Evolutionary conservation across 2,113 vertebrate species (phyloP), one percentile per base, ranked within the genome.

Genomic region (Cebus imitator): DNA sequence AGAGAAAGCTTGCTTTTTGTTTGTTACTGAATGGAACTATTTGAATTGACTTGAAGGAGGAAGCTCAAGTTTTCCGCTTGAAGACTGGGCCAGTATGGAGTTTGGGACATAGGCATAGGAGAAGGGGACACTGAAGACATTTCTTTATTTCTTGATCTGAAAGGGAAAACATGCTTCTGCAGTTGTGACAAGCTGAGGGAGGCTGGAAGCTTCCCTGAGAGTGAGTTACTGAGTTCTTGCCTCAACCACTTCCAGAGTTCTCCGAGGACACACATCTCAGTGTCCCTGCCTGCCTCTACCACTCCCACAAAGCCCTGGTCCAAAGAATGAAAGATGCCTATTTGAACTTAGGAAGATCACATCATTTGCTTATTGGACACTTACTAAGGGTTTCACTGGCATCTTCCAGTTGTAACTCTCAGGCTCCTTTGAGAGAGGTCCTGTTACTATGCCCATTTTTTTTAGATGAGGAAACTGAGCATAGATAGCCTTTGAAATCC

Each of bases 401-500:
- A 11, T 55, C 18, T 80, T 83, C 68, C 16, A 25, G 5, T 70
- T 90, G 6, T 10, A 48, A 30, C 81, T 78, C 66, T 72, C 75
- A 52, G 35, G 1, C 18, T 58, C 12, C 48, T 50, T 50, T 70
- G 50, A 84, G 18, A 23, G 55, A 76, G 43, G 13, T 58, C n/a
- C 76, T 87, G 8, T 32, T 35, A 55, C 35, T 32, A 40, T 78
- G 17, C 2, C 4, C 21, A 50, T 68, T 91, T 89, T 89, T 89
- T 91, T 66, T 30, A 72, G 52, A 81, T 76, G 25, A 92, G 43
- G 37, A 97, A 93, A 93, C 16, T 23, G 70, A 95, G 7, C 90
- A 48, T 5, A 83, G 43, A 48, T 2, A 37, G 2, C 25, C 40
- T 86, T 64, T 72, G 73, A 91, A 96, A 81, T 80, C 61, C 35